phyloP scores from a whole-genome alignment of 92 coral and sea anemone genomes.

The Porites lobata region DNA sequence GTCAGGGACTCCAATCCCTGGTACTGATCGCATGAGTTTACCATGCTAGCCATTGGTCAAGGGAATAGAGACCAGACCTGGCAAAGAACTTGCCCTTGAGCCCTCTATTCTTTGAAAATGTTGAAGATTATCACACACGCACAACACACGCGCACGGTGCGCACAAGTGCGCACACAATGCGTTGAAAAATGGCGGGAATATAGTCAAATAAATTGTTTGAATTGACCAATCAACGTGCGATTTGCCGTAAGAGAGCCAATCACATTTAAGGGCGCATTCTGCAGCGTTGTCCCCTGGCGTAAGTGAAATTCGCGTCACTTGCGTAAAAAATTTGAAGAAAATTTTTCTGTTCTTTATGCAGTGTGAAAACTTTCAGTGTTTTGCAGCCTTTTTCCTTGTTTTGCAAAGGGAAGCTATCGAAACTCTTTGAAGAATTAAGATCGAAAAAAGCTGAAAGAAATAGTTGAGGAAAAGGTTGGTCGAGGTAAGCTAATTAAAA shows the following conservation, averaged over 20 bases:
- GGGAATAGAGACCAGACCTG: too few relatives aligned
- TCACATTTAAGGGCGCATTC: neutral
- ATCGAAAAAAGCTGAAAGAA: neutral
- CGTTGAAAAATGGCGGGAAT: constrained; percentile 12
- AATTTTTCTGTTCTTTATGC: neutral
- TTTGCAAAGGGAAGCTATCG: neutral
- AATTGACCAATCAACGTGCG: constrained; percentile 23
- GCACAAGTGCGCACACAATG: neutral
- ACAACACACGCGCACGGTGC: neutral
- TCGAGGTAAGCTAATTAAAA: neutral
- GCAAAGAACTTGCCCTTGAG: too few relatives aligned
- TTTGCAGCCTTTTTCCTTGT: neutral
- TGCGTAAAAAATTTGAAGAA: neutral
- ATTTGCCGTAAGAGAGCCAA: neutral
- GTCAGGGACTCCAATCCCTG: too few relatives aligned
- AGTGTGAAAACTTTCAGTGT: neutral
- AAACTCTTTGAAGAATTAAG: neutral
- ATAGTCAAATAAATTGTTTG: neutral
- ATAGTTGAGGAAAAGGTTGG: neutral
- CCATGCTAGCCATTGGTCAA: too few relatives aligned
- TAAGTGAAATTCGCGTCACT: constrained; percentile 4
- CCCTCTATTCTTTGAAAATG: too few relatives aligned
- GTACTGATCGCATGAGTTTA: too few relatives aligned
- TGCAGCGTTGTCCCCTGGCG: constrained; percentile 16
- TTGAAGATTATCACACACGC: too few relatives aligned